Percentiles rank a stretch among this genome's conserved stretches.
Evolutionary conservation across 2,113 vertebrate genomes (phyloP).

Genomic region (Catharus fuscescens): DNA sequence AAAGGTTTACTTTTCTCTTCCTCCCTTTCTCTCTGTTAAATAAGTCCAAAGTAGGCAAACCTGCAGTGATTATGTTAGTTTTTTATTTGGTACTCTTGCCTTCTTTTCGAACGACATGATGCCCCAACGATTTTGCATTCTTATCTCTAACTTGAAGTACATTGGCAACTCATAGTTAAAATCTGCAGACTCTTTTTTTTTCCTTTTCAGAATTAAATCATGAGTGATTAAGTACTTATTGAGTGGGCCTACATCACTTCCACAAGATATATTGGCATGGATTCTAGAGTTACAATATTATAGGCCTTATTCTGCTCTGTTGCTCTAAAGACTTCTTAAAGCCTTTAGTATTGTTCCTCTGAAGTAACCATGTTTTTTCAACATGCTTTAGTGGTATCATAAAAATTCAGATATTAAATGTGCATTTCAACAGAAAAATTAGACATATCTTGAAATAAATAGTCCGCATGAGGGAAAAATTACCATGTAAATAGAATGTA

Average conservation of each 20-base stretch:
- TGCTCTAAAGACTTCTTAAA: not conserved
- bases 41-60: not conserved
- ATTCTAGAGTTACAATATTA: not conserved
- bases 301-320: not conserved
- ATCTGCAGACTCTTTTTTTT: not conserved
- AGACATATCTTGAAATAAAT: not conserved
- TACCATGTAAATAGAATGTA: not conserved
- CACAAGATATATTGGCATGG: not conserved
- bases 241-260: not conserved
- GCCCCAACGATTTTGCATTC: not conserved
- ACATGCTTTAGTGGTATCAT: not conserved
- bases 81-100: not conserved
- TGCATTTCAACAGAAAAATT: not conserved
- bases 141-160: not conserved
- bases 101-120: not conserved
- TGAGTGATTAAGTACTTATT: not conserved
- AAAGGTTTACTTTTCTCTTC: not conserved
- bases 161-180: not conserved
- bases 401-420: not conserved
- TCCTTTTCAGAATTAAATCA: not conserved
- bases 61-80: not conserved
- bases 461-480: not conserved
- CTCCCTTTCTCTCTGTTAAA: not conserved
- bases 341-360: not conserved
- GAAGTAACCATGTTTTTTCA: not conserved